phyloP scores from a whole-genome alignment of 2,113 vertebrate genomes.

The Sminthopsis crassicaudata region DNA sequence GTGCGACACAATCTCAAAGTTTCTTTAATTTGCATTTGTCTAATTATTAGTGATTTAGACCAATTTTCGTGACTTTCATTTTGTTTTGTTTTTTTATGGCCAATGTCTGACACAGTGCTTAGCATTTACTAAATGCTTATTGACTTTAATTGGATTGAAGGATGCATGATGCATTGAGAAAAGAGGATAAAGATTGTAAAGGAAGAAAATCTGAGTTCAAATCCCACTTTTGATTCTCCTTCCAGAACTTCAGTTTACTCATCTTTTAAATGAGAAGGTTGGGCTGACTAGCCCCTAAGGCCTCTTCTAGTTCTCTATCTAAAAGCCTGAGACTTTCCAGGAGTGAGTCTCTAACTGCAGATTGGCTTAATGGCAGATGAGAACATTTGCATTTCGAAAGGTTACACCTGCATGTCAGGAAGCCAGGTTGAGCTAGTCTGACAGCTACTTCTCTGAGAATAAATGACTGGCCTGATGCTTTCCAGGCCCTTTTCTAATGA shows the following conservation, averaged over 20 bases:
- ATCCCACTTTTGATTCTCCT: background rate
- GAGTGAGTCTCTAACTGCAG: background rate
- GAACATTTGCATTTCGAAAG: conserved; percentile 28
- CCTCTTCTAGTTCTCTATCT: background rate
- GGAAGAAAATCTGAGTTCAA: background rate
- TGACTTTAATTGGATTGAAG: background rate
- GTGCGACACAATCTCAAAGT: background rate
- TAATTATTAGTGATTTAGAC: background rate
- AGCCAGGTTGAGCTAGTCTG: conserved; percentile 33
- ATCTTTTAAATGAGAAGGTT: background rate
- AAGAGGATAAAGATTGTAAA: background rate
- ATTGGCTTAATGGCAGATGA: background rate
- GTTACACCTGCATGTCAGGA: conserved; percentile 30
- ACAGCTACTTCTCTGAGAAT: conserved; percentile 19
- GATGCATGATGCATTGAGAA: background rate
- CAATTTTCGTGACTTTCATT: background rate
- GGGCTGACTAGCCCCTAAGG: background rate
- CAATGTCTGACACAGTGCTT: background rate
- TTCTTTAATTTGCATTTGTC: background rate
- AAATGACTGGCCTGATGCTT: conserved; percentile 61
- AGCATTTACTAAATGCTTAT: background rate
- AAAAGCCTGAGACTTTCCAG: background rate
- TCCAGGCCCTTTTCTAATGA: conserved; percentile 66
- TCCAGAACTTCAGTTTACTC: background rate
- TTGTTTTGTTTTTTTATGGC: background rate